Percentiles rank a stretch among this genome's conserved stretches.
Conservation (phyloP, 2,113 vertebrate genomes). For the Oryzias melastigma region DNA sequence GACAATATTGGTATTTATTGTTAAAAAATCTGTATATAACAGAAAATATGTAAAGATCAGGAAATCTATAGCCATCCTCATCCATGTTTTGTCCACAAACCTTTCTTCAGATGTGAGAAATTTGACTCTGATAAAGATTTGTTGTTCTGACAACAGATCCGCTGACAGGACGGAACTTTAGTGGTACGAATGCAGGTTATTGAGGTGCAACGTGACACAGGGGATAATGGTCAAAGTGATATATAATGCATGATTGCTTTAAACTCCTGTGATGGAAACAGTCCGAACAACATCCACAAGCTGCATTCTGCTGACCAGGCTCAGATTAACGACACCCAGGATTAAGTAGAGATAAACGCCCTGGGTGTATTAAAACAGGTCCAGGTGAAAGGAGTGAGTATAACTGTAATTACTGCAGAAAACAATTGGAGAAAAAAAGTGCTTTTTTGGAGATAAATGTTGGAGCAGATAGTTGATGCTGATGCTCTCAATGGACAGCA, state of each 20-base stretch:
- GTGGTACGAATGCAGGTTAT: constrained; percentile 30
- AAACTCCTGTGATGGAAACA: not conserved
- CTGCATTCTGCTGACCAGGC: constrained; percentile 13
- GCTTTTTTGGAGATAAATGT: no score
- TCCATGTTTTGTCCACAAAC: constrained; percentile 31
- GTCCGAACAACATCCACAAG: constrained; percentile 22
- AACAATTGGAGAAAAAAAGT: no score
- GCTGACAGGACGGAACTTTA: constrained; percentile 55
- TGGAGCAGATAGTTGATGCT: no score
- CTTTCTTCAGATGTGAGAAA: constrained; percentile 17
- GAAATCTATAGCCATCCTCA: constrained; percentile 23
- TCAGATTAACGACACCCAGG: constrained; percentile 4
- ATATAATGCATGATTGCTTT: constrained; percentile 7
- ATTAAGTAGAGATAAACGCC: not conserved
- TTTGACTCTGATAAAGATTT: constrained; percentile 51
- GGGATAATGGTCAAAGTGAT: constrained; percentile 14
- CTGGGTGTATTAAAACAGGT: not conserved
- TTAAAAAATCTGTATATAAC: no score
- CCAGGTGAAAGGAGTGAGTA: no score
- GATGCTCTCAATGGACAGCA: no score
- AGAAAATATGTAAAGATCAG: constrained; percentile 15
- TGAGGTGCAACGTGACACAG: constrained; percentile 29
- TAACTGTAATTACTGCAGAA: no score
- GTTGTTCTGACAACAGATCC: constrained; percentile 35
- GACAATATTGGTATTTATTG: no score